These are phyloP conservation scores for Tetragonula carbonaria DNA, from an alignment of 2,888 invertebrate species.

Conservation along the genomic window DNA sequence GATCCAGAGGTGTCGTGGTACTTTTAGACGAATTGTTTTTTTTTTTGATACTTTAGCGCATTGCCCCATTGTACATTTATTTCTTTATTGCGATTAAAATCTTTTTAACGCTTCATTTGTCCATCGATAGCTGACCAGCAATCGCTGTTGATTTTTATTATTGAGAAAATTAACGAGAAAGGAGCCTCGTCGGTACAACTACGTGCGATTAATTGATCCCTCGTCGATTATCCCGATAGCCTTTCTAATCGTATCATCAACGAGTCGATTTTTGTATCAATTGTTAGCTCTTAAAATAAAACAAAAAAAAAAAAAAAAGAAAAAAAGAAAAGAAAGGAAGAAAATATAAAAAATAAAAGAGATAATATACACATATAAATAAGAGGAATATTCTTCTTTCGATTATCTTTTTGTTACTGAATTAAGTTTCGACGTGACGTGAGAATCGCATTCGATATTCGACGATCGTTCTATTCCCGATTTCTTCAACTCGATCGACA, in stretches of 20 bases:
- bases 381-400: slow-evolving; percentile 45
- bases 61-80: neutral
- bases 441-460: slow-evolving; percentile 10
- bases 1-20: neutral
- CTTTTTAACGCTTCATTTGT: neutral
- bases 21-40: neutral
- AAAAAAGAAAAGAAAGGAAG: neutral
- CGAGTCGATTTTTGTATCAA: slow-evolving; percentile 62
- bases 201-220: slow-evolving; percentile 26
- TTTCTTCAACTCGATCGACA: slow-evolving; percentile 3
- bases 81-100: neutral
- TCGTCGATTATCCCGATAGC: slow-evolving; percentile 45
- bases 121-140: neutral
- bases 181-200: slow-evolving; percentile 29
- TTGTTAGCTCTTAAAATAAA: slow-evolving; percentile 52
- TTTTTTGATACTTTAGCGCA: too few relatives aligned
- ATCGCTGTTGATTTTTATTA: slow-evolving; percentile 5
- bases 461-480: slow-evolving; percentile 12
- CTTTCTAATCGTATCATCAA: slow-evolving; percentile 56
- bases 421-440: slow-evolving; percentile 25
- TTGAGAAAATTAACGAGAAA: slow-evolving; percentile 35
- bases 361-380: slow-evolving; percentile 7
- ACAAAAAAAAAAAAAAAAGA: neutral
- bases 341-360: neutral
- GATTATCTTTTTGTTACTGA: slow-evolving; percentile 47